Conservation (phyloP, 1,140 invertebrate genomes). For the Drosophila teissieri region DNA sequence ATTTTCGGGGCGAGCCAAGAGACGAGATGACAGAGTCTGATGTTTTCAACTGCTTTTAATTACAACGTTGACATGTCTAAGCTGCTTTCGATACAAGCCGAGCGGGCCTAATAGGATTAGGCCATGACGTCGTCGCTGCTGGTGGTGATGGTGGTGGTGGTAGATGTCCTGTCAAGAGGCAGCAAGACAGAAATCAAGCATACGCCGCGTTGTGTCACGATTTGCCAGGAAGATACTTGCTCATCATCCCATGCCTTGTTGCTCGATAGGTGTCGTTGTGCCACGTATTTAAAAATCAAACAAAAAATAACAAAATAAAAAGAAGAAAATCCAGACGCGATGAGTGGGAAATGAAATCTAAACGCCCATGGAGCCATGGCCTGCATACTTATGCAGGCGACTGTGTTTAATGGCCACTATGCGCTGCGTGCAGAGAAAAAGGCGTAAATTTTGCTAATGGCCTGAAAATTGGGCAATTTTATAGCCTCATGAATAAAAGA, state of each 20-base stretch:
- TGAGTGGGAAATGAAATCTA: slow-evolving; percentile 61
- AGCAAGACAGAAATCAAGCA: slow-evolving; percentile 55
- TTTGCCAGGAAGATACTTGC: slow-evolving; percentile 21
- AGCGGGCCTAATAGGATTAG: slow-evolving; percentile 72
- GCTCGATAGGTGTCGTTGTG: slow-evolving; percentile 36
- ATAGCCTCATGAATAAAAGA: slow-evolving; percentile 85
- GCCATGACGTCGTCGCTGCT: slow-evolving; percentile 24
- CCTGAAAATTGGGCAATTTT: slow-evolving; percentile 85
- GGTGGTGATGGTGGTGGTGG: too few species aligned
- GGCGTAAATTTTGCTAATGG: slow-evolving; percentile 85
- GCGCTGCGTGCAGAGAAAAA: slow-evolving; percentile 81
- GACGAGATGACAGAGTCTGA: slow-evolving; percentile 30
- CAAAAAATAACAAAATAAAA: neutral
- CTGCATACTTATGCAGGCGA: slow-evolving; percentile 81
- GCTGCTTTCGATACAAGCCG: slow-evolving; percentile 77
- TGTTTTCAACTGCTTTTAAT: slow-evolving; percentile 80
- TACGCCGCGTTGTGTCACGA: slow-evolving; percentile 48
- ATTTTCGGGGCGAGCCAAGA: slow-evolving; percentile 40
- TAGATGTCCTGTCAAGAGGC: slow-evolving; percentile 46
- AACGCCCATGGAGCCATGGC: slow-evolving; percentile 52
- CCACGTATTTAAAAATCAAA: slow-evolving; percentile 52
- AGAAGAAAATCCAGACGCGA: slow-evolving; percentile 25
- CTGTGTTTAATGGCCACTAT: slow-evolving; percentile 82
- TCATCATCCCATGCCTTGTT: neutral
- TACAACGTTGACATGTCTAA: slow-evolving; percentile 80